Evolutionary conservation across 2,888 invertebrate genomes (phyloP).

Genomic region (Silvanus unidentatus): DNA sequence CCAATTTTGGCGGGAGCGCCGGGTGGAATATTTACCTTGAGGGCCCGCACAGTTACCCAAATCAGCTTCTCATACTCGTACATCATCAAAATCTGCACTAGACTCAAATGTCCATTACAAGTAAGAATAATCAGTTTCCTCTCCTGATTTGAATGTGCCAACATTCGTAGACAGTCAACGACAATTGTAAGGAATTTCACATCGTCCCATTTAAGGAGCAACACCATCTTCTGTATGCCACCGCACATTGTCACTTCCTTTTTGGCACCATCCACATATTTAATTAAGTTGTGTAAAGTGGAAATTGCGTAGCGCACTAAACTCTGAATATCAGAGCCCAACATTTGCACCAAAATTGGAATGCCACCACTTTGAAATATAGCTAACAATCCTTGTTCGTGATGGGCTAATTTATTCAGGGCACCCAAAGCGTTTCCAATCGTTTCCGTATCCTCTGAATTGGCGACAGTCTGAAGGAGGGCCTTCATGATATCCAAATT

Average conservation of each 20-base stretch:
- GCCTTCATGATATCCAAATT: slow-evolving; percentile 85
- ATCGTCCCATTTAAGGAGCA: slow-evolving; percentile 90
- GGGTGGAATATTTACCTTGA: slow-evolving; percentile 62
- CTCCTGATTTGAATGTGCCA: slow-evolving; percentile 97
- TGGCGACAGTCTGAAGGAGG: slow-evolving; percentile 89
- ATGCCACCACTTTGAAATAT: slow-evolving; percentile 99
- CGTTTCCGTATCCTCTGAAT: slow-evolving; percentile 93
- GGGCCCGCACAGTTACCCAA: slow-evolving; percentile 96
- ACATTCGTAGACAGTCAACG: slow-evolving; percentile 97
- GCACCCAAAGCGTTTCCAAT: slow-evolving; percentile 97
- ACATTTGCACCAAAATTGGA: slow-evolving; percentile 90
- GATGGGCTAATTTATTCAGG: slow-evolving; percentile 95
- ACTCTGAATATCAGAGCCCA: slow-evolving; percentile 93
- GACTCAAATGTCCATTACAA: slow-evolving; percentile 90
- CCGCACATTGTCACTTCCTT: slow-evolving; percentile 96
- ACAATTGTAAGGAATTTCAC: slow-evolving; percentile 98
- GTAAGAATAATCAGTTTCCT: slow-evolving; percentile 95
- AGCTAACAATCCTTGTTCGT: slow-evolving; percentile 91
- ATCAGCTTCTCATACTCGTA: slow-evolving; percentile 95
- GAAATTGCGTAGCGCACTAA: slow-evolving; percentile 98
- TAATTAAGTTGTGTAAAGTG: slow-evolving; percentile 91
- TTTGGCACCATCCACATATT: slow-evolving; percentile 96
- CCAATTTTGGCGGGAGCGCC: too few relatives aligned
- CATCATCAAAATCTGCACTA: slow-evolving; percentile 94
- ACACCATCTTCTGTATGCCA: slow-evolving; percentile 98